Conservation (phyloP, 2,113 vertebrate species). For the Etheostoma cragini region DNA sequence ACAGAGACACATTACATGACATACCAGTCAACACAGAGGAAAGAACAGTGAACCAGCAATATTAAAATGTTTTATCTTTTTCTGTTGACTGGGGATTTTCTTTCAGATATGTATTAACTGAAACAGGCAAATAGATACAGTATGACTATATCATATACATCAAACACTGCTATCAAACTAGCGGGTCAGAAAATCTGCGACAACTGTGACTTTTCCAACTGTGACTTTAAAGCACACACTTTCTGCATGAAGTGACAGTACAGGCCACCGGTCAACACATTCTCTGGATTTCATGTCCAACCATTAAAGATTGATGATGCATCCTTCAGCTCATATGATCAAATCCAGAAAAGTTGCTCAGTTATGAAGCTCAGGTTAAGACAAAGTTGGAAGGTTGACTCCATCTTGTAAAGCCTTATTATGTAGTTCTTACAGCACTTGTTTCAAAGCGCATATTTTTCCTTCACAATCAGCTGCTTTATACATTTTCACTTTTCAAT, state of each 20-base stretch:
- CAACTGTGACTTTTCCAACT: neutral
- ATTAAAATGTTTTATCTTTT: neutral
- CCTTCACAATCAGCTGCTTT: neutral
- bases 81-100: neutral
- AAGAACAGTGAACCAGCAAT: neutral
- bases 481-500: neutral
- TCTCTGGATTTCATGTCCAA: constrained; percentile 22
- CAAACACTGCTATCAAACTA: neutral
- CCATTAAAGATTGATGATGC: constrained; percentile 37
- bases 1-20: constrained; percentile 35
- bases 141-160: neutral
- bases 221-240: constrained; percentile 15
- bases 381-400: constrained; percentile 4
- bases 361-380: neutral
- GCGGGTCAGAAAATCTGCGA: neutral
- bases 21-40: neutral
- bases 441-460: neutral
- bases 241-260: constrained; percentile 8
- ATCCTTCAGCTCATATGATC: constrained; percentile 28
- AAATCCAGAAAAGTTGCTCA: constrained; percentile 40
- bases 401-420: neutral
- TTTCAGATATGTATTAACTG: neutral
- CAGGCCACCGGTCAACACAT: constrained; percentile 27
- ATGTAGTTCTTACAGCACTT: neutral
- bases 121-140: neutral